Conservation (phyloP, 2,113 vertebrate genomes). For the Pimephales promelas region DNA sequence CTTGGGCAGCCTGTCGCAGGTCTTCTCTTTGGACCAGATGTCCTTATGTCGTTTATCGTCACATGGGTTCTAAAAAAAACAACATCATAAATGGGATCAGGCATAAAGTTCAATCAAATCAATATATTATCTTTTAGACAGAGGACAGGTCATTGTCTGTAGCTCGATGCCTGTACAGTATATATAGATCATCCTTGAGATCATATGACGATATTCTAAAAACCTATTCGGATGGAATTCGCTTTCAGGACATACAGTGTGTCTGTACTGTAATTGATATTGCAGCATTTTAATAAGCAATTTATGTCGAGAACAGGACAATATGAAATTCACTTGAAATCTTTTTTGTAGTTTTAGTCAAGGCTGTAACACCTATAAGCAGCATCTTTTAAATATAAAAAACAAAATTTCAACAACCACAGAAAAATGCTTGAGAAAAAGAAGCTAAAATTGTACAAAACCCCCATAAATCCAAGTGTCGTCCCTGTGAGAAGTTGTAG, state of each 20-base stretch:
- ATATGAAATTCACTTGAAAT: neutral
- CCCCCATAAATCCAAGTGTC: neutral
- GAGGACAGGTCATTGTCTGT: neutral
- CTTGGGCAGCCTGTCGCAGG: conserved; percentile 93
- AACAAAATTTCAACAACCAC: neutral
- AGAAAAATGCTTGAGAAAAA: neutral
- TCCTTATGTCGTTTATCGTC: conserved; percentile 98
- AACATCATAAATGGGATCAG: conserved; percentile 9
- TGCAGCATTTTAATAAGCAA: neutral
- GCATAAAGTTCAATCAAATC: neutral
- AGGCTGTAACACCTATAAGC: neutral
- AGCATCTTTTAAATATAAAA: neutral
- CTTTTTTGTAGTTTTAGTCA: neutral
- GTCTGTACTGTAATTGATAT: neutral
- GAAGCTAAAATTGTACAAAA: neutral
- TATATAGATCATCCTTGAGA: neutral
- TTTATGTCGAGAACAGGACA: neutral
- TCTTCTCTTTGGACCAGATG: conserved; percentile 99
- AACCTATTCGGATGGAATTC: neutral
- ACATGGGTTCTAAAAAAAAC: conserved; percentile 85
- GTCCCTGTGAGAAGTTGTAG: conserved; percentile 8
- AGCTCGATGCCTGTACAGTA: neutral
- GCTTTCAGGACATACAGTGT: neutral
- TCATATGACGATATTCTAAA: neutral
- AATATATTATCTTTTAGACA: neutral